Percentiles rank a stretch among this genome's conserved stretches.
Conservation (phyloP, 1,140 invertebrate genomes). For the Camponotus vicinus region DNA sequence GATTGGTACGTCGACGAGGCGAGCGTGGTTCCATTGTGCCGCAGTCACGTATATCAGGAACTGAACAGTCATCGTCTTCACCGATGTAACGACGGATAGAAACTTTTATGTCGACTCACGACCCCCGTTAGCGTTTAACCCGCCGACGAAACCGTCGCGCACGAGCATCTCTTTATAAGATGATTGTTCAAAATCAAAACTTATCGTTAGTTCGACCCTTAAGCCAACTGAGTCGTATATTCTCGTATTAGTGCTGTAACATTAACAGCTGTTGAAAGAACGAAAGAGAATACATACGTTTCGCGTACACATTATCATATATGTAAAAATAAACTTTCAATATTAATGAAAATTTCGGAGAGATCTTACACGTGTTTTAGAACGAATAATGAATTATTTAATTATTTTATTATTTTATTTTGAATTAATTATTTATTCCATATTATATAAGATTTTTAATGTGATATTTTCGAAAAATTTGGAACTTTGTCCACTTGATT, state of each 20-base stretch:
- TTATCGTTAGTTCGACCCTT: constrained; percentile 14
- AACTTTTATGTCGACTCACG: constrained; percentile 75
- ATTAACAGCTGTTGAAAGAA: not conserved
- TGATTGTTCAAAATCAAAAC: constrained; percentile 55
- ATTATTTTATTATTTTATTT: too few species aligned
- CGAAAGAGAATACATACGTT: not conserved
- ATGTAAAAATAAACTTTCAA: not conserved
- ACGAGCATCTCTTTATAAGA: constrained; percentile 44
- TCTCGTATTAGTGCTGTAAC: not conserved
- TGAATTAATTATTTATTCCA: not conserved
- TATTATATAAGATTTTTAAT: not conserved
- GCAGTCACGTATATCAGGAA: constrained; percentile 76
- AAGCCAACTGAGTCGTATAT: not conserved
- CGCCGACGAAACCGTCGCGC: constrained; percentile 45
- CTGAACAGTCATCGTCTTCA: constrained; percentile 72
- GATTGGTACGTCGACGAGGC: constrained; percentile 76
- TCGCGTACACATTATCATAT: not conserved
- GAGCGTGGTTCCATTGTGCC: constrained; percentile 72
- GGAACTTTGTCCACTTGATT: not conserved
- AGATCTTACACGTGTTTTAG: not conserved
- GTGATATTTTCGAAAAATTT: not conserved
- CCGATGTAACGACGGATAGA: constrained; percentile 66
- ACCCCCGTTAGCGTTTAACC: constrained; percentile 63
- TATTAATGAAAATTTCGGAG: not conserved
- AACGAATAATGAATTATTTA: not conserved